Evolutionary conservation across 2,888 invertebrate genomes (phyloP).

Genomic region (Meteorus colon): DNA sequence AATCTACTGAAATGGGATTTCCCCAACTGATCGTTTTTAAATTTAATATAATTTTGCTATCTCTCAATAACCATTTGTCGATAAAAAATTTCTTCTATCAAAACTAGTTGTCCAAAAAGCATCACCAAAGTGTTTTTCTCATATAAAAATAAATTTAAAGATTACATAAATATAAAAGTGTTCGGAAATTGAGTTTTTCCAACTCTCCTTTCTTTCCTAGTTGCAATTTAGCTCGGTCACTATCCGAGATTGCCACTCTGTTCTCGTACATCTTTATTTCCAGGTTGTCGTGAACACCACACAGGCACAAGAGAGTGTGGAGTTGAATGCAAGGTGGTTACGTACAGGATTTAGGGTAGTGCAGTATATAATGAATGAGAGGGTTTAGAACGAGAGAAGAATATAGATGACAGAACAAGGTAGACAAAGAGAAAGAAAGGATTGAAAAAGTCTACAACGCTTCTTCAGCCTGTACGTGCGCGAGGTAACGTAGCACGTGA

Average conservation of each 20-base stretch:
- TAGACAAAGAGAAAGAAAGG: constrained; percentile 38
- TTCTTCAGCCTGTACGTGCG: constrained; percentile 45
- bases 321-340: not conserved
- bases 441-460: constrained; percentile 9
- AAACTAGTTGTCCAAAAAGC: too few species aligned
- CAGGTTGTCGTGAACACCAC: constrained; percentile 16
- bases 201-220: constrained; percentile 3
- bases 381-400: not conserved
- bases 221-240: constrained; percentile 6
- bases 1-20: too few species aligned
- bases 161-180: not conserved
- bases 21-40: too few species aligned
- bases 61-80: too few species aligned
- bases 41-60: too few species aligned
- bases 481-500: constrained; percentile 50
- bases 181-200: constrained; percentile 9
- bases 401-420: constrained; percentile 28
- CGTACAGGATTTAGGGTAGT: not conserved
- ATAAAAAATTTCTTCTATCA: too few species aligned
- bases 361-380: constrained; percentile 23
- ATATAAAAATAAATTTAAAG: not conserved
- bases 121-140: too few species aligned
- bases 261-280: constrained; percentile 17
- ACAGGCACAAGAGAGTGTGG: not conserved
- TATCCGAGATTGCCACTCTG: constrained; percentile 14